Evolutionary conservation across 2,113 vertebrate genomes (phyloP), one percentile per base, ranked within the genome.

Genomic region (Macheiramphus alcinus): DNA sequence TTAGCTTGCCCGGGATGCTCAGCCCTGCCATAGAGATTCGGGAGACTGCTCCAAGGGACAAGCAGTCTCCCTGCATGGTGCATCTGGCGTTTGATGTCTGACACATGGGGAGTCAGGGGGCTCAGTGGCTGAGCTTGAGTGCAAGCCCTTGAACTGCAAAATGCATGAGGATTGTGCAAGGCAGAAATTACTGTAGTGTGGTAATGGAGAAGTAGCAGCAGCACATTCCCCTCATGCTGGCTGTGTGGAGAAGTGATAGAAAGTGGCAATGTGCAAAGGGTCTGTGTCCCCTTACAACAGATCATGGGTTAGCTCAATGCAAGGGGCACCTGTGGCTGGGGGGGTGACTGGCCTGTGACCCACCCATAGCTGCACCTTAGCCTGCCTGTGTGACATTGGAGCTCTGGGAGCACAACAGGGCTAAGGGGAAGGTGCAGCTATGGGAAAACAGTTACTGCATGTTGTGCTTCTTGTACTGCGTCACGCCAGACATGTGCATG

Each of bases 51-150:
- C 27, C 0, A 0, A 34, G 70, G 45, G 10, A 36, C 3, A 1
- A 20, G 53, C 29, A 19, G 8, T 63, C 16, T 73, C 40, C 34
- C 36, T 40, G 27, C 6, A 0, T 10, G 26, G 9, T 2, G 0
- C 34, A 17, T 53, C 23, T 42, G 36, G 19, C 1, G 0, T n/a
- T 62, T 21, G 15, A 4, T 6, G 29, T 17, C 43, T 45, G n/a
- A 45, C 3, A 9, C 0, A 0, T 29, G 40, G 45, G 45, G 22
- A 58, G 9, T 32, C 2, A 0, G 38, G 59, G 53, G 8, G 14
- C 19, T 67, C 36, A 4, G 63, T 29, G 52, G 7, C 40, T 68
- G 53, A 72, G 53, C 22, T n/a, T 55, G 20, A 68, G 26, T 34
- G 34, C 11, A 36, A 72, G 20, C 11, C 29, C 32, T 29, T 59